Base-by-base conservation (phyloP, 2,888 invertebrate genomes). In the Troilus luridus region DNA sequence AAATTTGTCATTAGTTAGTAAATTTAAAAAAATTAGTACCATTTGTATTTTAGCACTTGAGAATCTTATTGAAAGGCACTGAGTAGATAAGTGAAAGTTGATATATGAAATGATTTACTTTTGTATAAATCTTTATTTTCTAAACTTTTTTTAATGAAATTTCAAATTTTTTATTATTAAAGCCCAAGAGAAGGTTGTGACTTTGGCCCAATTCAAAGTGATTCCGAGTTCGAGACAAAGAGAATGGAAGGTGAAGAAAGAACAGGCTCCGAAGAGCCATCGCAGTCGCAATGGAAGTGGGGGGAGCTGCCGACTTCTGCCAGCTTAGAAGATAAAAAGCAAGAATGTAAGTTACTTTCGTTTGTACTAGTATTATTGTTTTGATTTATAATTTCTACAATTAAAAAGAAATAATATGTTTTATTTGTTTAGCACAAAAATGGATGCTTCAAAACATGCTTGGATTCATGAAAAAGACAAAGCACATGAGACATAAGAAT, bases 381-480 rank as follows among this genome's bases (percentile, higher is more conserved):
- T 85, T 24, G 14, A 27, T 60, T 60, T 88, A n/a, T 41, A 21
- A 14, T 88, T 1, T 62, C 8, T 59, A 27, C 14, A 58, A 14
- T 88, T 3, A 12, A 14, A 77, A 41, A 77, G 27, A 41, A 27
- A 77, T 77, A 62, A 59, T 88, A 6, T n/a, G 21, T 27, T n/a
- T 59, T 60, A 54, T 27, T 11, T 56, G 8, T 92, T 94, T 94
- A 93, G 95, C 95, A 92, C 95, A 95, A 93, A 94, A 95, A 92
- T 98, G 98, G 77, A 97, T 98, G 95, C 95, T 98, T 92, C 97
- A 97, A 94, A 97, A 97, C 93, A 97, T 99, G 97, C 97, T 98
- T 94, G 97, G 97, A 93, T 98, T 98, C 94, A 98, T 98, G 97
- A 96, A 97, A 94, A 96, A 96, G 93, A 96, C 96, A 72, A 95